Evolutionary conservation across 2,797 vertebrate species (phyloP).

Genomic region (Pangasius sanitwongsei): DNA sequence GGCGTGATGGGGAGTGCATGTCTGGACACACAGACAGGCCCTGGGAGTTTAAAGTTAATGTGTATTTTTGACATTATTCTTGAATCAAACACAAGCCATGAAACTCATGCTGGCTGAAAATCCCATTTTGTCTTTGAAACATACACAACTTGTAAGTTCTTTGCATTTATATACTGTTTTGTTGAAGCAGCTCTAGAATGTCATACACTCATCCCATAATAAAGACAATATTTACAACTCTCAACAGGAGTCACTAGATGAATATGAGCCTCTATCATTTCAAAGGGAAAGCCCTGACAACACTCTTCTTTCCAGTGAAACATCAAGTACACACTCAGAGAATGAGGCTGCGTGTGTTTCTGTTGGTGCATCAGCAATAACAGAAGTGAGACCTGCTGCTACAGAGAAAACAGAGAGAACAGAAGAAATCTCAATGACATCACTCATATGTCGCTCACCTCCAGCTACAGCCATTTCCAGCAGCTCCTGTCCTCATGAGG

Average conservation of each 20-base stretch:
- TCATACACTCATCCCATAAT: neutral
- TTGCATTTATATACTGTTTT: neutral
- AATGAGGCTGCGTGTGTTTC: neutral
- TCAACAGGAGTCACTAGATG: neutral
- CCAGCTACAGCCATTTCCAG: neutral
- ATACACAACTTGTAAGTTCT: neutral
- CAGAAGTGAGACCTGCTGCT: neutral
- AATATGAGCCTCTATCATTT: neutral
- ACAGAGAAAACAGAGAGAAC: neutral
- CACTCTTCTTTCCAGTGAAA: neutral
- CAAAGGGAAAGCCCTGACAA: conserved; percentile 3
- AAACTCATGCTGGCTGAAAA: neutral
- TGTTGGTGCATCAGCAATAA: neutral
- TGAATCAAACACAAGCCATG: neutral
- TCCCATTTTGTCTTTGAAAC: neutral
- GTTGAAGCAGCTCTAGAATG: neutral
- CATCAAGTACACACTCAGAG: neutral
- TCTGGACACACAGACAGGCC: neutral
- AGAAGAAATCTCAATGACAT: neutral
- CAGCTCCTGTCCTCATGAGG: neutral
- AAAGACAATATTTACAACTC: neutral
- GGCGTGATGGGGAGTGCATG: neutral
- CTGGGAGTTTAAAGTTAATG: neutral
- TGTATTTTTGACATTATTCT: neutral
- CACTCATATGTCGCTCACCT: neutral